Base-by-base conservation (phyloP, 2,888 invertebrate genomes). In the Linyphia triangularis region DNA sequence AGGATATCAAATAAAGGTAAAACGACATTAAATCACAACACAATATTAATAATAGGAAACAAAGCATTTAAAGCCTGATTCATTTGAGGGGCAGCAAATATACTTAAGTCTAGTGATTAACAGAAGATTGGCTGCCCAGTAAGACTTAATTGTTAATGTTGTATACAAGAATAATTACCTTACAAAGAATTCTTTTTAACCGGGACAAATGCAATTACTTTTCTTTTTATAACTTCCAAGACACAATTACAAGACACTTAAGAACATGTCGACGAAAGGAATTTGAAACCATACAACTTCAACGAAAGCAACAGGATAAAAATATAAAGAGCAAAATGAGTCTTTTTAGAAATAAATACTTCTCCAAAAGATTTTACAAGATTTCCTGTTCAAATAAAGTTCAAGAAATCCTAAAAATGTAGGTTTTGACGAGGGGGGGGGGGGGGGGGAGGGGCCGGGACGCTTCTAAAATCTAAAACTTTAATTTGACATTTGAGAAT, bases 401-500 rank as follows among this genome's bases (percentile, higher is more conserved):
- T 24, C 81, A 69, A 59, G n/a, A 69, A 75, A 79, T 79, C 13
- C 43, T 51, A 79, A 79, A 79, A 81, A 69, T 81, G 81, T 69
- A 40, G n/a, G n/a, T 37, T 9, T 4, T 0, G 26, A 61, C 16
- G 70, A 13, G 24, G 13, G 13, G 59, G 33, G 0, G 43, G 7
- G 43, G 28, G 28, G n/a, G 26, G 19, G 6, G 26, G 33, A 59
- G 59, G 43, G 26, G 43, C 9, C 24, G 57, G 16, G 16, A 61
- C 13, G 77, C 37, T 63, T 77, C 40, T n/a, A 77, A 43, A 63
- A 28, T 69, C 59, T 75, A 57, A 75, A 65, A 67, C 67, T 85
- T 78, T 85, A 85, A 85, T 85, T 78, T 85, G 85, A 85, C 85
- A 70, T 78, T 40, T 78, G 78, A 70, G 85, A 70, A 78, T 78